These are phyloP conservation scores for Oligia strigilis DNA, from an alignment of 2,888 invertebrate genomes.

Conservation along the genomic window DNA sequence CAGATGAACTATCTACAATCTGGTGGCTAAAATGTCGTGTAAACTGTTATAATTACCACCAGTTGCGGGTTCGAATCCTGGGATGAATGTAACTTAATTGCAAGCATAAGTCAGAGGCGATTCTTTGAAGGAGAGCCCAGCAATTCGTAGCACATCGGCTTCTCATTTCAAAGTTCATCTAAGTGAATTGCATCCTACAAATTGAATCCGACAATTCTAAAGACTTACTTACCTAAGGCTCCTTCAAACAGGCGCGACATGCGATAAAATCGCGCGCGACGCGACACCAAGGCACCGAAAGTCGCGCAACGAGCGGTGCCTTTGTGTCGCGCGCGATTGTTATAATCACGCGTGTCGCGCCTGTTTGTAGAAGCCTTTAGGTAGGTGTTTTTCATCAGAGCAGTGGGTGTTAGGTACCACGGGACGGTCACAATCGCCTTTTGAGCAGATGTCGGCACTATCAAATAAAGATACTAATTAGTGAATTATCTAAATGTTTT, in stretches of 20 bases:
- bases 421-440: neutral
- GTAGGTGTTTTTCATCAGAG: neutral
- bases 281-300: too few species aligned
- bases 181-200: neutral
- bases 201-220: neutral
- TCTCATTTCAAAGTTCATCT: neutral
- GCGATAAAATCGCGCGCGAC: too few species aligned
- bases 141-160: neutral
- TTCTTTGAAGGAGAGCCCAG: neutral
- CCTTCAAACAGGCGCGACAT: too few species aligned
- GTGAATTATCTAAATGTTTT: conserved; percentile 15
- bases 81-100: neutral
- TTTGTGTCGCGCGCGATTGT: too few species aligned
- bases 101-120: neutral
- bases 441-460: neutral
- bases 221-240: neutral
- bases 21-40: neutral
- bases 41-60: neutral
- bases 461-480: conserved; percentile 38
- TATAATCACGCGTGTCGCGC: too few species aligned
- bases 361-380: too few species aligned
- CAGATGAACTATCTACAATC: neutral
- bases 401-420: neutral
- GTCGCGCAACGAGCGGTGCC: too few species aligned
- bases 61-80: neutral